Conservation (phyloP, 2,797 vertebrate genomes). For the Melanotaenia pygmaea region DNA sequence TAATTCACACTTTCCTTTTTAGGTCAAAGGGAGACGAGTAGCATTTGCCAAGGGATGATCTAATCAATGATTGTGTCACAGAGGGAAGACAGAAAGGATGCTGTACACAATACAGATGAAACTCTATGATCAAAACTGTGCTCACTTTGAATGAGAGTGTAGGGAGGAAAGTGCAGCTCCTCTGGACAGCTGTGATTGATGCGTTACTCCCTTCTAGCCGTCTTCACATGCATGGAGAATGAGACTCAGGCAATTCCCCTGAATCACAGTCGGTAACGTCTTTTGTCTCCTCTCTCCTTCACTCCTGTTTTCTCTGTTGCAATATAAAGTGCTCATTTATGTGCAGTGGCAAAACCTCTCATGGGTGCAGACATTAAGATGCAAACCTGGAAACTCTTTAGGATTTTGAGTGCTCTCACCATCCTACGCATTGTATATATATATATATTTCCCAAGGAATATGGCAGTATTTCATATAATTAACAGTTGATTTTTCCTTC, state of each 20-base stretch:
- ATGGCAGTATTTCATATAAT: slow-evolving; percentile 20
- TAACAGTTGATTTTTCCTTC: not conserved
- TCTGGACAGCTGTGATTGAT: slow-evolving; percentile 59
- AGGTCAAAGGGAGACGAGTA: slow-evolving; percentile 42
- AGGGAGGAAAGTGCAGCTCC: slow-evolving; percentile 20
- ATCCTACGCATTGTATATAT: slow-evolving; percentile 15
- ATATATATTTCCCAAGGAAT: slow-evolving; percentile 18
- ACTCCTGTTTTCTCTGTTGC: slow-evolving; percentile 14
- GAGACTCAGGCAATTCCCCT: slow-evolving; percentile 47
- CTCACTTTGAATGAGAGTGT: slow-evolving; percentile 39
- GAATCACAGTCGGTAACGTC: slow-evolving; percentile 41
- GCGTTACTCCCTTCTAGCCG: slow-evolving; percentile 41
- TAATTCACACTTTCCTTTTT: slow-evolving; percentile 36
- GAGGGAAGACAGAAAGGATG: slow-evolving; percentile 39
- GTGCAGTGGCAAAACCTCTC: slow-evolving; percentile 38
- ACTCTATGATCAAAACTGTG: slow-evolving; percentile 40
- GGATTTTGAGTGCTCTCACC: slow-evolving; percentile 22
- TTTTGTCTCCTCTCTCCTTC: slow-evolving; percentile 26
- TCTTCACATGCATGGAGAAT: slow-evolving; percentile 30
- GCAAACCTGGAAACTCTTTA: slow-evolving; percentile 18
- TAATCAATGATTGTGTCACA: slow-evolving; percentile 39
- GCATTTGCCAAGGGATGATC: slow-evolving; percentile 39
- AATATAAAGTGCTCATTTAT: slow-evolving; percentile 26
- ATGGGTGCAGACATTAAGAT: slow-evolving; percentile 27
- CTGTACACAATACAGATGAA: slow-evolving; percentile 45